Base-by-base conservation (phyloP, 30 jellyfish, hydroid and myxozoan genomes). In the Sanderia malayensis region DNA sequence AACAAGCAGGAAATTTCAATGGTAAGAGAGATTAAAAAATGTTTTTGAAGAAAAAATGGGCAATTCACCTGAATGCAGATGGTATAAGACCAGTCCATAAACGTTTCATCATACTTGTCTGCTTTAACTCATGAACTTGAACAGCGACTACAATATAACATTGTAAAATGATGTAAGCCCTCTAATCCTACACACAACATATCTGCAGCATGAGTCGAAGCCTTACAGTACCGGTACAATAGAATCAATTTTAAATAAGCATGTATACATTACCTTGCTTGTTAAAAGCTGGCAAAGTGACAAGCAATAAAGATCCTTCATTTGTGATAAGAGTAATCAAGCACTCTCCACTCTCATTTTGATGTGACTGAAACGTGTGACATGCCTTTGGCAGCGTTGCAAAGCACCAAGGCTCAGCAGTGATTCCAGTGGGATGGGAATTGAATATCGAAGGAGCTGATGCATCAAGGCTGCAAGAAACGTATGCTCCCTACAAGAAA, bases 1-100 rank as follows among this genome's bases (percentile, higher is more conserved):
- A n/a, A n/a, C n/a, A n/a, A n/a, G n/a, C n/a, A n/a, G n/a, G n/a
- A n/a, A n/a, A n/a, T n/a, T n/a, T n/a, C n/a, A n/a, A n/a, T n/a
- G n/a, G n/a, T n/a, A n/a, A n/a, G n/a, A n/a, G n/a, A n/a, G n/a
- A n/a, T n/a, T n/a, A n/a, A n/a, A n/a, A n/a, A n/a, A n/a, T n/a
- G n/a, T n/a, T n/a, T n/a, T n/a, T n/a, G n/a, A n/a, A n/a, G n/a
- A n/a, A n/a, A n/a, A n/a, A n/a, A n/a, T n/a, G n/a, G n/a, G n/a
- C n/a, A n/a, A n/a, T n/a, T 8, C 46, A 88, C 97, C 97, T 88
- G 32, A 88, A 58, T 24, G 73, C 88, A 17, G 97, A 61, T 2
- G 97, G 97, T 4, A 88, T 82, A 32, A 88, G 73, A 17, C 97
- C 97, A 18, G 86, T 65, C 97, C 97, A 88, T 58, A 88, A 69